A percentile compares a stretch with the other conserved stretches of the same genome.
Evolutionary conservation across 2,113 vertebrate genomes (phyloP).

Genomic region (Taxidea taxus): DNA sequence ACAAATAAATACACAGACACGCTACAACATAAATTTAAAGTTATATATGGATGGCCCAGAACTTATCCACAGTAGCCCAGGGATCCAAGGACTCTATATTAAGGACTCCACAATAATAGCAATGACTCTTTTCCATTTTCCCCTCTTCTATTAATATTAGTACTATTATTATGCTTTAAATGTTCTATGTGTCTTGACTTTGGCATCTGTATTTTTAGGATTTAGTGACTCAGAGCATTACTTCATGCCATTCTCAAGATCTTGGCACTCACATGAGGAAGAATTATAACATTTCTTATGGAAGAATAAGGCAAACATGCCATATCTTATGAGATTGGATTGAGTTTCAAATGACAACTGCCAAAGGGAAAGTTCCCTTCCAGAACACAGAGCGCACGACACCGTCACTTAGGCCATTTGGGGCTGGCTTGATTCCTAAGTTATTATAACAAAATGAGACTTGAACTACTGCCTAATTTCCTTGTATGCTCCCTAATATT

Average conservation of each 20-base stretch:
- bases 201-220: constrained; percentile 27
- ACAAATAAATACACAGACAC: background rate
- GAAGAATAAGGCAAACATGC: constrained; percentile 12
- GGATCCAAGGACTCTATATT: background rate
- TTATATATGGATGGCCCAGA: background rate
- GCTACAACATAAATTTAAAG: background rate
- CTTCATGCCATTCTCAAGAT: constrained; percentile 49
- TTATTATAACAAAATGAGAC: constrained; percentile 69
- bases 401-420: constrained; percentile 42
- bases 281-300: constrained; percentile 11
- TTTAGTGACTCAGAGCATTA: constrained; percentile 46
- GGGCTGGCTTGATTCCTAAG: constrained; percentile 62
- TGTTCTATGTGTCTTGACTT: background rate
- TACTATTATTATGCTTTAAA: background rate
- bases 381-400: constrained; percentile 5
- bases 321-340: constrained; percentile 45
- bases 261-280: constrained; percentile 28
- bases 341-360: constrained; percentile 38
- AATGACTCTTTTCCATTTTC: background rate
- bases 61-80: background rate
- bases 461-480: constrained; percentile 72
- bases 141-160: background rate
- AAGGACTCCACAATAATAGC: background rate
- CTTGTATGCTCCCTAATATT: constrained; percentile 60
- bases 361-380: constrained; percentile 53